Evolutionary conservation across 2,113 vertebrate genomes (phyloP), one percentile per base, ranked within the genome.

Genomic region (Hepsetus odoe): DNA sequence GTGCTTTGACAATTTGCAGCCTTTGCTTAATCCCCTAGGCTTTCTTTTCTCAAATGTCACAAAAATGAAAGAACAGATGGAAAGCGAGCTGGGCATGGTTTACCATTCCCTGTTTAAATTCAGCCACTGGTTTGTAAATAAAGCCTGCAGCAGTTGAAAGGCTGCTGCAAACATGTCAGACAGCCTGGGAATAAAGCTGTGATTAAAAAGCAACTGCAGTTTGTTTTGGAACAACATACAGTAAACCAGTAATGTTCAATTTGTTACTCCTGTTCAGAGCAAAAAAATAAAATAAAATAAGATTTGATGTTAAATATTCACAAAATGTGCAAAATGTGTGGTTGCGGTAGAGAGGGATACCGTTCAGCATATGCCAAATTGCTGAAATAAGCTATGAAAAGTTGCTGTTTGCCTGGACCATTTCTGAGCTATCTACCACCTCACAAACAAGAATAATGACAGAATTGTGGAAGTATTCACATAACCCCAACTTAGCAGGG

Each of bases 11-110:
- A 85, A 76, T 86, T 87, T 80, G 82, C 55, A 66, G 74, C 69
- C 84, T 74, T 80, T 87, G 83, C 85, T 80, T 82, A 91, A 88
- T 85, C 88, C 85, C 62, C 83, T 81, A 89, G 88, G 87, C 88
- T 89, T 85, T 88, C 67, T 77, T 46, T 28, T 26, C 42, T 33
- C 62, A 51, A 58, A 67, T 84, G 72, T 82, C 66, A 82, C 72
- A 81, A 46, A n/a, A 64, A 76, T 28, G 14, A 61, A 82, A 79
- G 80, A 67, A 70, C 85, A 87, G 82, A 84, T 87, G 85, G 82
- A 74, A 35, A 35, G 66, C 81, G 85, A 86, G 77, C 86, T 80
- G 83, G 83, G 82, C 71, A 64, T 53, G 9, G n/a, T 70, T 38
- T 16, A 53, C 62, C 8, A 62, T 32, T 33, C 59, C 26, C n/a